Evolutionary conservation across 2,888 invertebrate species (phyloP).

Genomic region (Cataglyphis altisquamis): DNA sequence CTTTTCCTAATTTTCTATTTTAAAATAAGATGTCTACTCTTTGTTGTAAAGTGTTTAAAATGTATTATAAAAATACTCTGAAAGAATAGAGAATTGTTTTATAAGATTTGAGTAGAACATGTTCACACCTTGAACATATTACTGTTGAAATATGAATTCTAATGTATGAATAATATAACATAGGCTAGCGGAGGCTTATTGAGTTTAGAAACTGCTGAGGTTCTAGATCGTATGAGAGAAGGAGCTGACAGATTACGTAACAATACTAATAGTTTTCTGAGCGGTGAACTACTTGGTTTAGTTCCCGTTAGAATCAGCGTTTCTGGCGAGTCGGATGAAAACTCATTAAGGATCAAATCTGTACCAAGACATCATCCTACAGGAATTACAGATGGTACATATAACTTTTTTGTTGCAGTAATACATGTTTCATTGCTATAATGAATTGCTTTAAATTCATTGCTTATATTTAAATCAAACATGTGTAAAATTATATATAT

Average conservation of each 20-base stretch:
- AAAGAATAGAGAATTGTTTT: too few relatives aligned
- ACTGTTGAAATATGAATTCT: background rate
- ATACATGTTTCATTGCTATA: background rate
- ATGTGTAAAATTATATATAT: background rate
- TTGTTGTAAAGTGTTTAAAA: too few relatives aligned
- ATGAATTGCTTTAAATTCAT: background rate
- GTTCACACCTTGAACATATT: background rate
- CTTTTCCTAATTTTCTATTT: background rate
- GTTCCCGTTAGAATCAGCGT: conserved; percentile 87
- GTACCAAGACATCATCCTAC: conserved; percentile 81
- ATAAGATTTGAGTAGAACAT: too few relatives aligned
- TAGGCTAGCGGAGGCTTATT: conserved; percentile 80
- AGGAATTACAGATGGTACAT: conserved; percentile 79
- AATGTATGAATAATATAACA: conserved; percentile 22
- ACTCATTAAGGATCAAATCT: conserved; percentile 83
- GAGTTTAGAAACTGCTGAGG: conserved; percentile 88
- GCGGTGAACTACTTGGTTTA: conserved; percentile 90
- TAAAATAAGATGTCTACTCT: background rate
- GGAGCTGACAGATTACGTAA: conserved; percentile 92
- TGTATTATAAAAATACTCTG: too few relatives aligned
- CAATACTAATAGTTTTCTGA: conserved; percentile 93
- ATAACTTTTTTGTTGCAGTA: conserved; percentile 16
- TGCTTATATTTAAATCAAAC: conserved; percentile 27
- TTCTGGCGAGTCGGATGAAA: conserved; percentile 84
- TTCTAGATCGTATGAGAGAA: conserved; percentile 90